These are phyloP conservation scores for Zosterops borbonicus DNA, from an alignment of 2,113 vertebrate species.

Conservation along the genomic window DNA sequence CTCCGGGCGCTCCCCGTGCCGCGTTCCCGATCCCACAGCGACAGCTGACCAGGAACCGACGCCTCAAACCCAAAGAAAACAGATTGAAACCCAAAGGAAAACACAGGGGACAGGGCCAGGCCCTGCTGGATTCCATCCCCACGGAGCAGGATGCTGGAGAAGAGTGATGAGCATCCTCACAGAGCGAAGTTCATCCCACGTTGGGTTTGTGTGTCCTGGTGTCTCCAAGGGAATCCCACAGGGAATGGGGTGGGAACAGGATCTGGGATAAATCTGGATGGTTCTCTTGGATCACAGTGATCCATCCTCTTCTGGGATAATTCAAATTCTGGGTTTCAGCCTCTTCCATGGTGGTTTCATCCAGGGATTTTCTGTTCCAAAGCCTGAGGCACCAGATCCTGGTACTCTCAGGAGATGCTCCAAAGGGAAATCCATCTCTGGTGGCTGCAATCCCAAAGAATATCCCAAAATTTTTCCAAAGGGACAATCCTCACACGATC, in stretches of 20 bases:
- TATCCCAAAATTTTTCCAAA: no score
- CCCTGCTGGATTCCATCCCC: neutral
- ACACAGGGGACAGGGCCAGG: neutral
- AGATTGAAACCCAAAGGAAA: neutral
- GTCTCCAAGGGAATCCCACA: neutral
- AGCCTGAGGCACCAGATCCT: rapidly evolving
- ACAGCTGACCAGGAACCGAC: neutral
- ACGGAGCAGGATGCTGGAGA: rapidly evolving
- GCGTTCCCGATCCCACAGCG: rapidly evolving
- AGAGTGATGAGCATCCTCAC: rapidly evolving
- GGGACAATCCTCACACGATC: rapidly evolving
- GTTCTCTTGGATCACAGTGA: neutral
- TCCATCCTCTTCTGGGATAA: rapidly evolving
- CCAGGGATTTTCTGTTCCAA: neutral
- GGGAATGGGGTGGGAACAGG: neutral
- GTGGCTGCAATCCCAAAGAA: neutral
- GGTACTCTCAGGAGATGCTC: neutral
- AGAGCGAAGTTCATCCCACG: rapidly evolving
- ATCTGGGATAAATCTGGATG: neutral
- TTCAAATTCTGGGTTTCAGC: neutral
- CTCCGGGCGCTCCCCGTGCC: neutral
- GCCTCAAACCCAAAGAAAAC: neutral
- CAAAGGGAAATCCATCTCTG: neutral
- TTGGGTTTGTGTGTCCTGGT: rapidly evolving
- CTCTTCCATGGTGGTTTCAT: neutral